Base-by-base conservation (phyloP, 2,888 invertebrate genomes). In the Xylocampa areola region DNA sequence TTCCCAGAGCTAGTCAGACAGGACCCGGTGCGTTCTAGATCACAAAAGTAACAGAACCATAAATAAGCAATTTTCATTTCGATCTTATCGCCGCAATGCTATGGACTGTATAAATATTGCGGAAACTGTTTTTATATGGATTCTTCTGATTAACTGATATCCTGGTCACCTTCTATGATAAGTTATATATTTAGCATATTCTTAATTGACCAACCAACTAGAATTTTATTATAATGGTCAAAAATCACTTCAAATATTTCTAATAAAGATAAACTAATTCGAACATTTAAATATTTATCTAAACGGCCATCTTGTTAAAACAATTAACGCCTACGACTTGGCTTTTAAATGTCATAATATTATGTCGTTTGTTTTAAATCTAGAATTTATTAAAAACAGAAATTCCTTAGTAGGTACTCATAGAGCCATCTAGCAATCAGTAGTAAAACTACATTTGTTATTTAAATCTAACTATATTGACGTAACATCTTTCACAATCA, bases 341-440 rank as follows among this genome's bases (percentile, higher is more conserved):
- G 35, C 44, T 60, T 65, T 51, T 52, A 45, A 49, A 60, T 67
- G 40, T 25, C 47, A 62, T 8, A 45, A 30, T 40, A 62, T 36
- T 68, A 59, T 29, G 39, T 33, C 63, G 32, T 35, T 30, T 48
- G 30, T 30, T 66, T 44, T 40, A 29, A 13, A 55, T 6, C 7
- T 21, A 21, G 7, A 21, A 37, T 32, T 3, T 11, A 17, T 39
- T 27, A 58, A 27, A 10, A 35, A 29, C 2, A 29, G 1, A 19
- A 17, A 49, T 33, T 8, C 14, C 4, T 8, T 13, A n/a, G 25
- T 1, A 13, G 10, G 5, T 11, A 63, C 68, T 19, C 8, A n/a
- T 64, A 29, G 2, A 76, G 84, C 78, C 82, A 86, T 80, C 86
- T 85, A 73, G 64, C 25, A 64, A 33, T 39, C 59, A 75, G 68